Evolutionary conservation across 1,140 invertebrate genomes (phyloP), one percentile per base, ranked within the genome.

Genomic region (Caerostris extrusa): DNA sequence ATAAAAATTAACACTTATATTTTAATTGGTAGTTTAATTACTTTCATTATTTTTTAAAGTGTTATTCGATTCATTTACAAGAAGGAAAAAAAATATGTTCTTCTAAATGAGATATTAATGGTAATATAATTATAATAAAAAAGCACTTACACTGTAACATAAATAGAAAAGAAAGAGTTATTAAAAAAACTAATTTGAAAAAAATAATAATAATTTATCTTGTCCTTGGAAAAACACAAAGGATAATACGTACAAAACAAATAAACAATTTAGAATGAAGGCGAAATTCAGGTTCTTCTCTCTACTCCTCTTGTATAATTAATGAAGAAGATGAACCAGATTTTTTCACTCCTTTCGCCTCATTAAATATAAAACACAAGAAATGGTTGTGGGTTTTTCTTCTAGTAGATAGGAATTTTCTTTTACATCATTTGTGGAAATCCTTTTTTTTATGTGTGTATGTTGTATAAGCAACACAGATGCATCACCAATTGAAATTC

Each of bases 161-260:
- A 53, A 57, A 61, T 57, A 87, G 12, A 61, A 87, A 64, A 7
- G 34, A 61, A 50, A 17, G n/a, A 56, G 57, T 56, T 56, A 85
- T 57, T 57, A 19, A 85, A 57, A n/a, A 57, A 55, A 53, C 12
- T 2, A 8, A 19, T 3, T 71, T 71, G 0, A 34, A 34, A 69
- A 34, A 34, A 34, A 34, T 34, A 34, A 34, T 34, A 50, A 12
- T 77, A 7, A 50, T 53, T 14, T 5, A 50, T 12, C 6, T 19
- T 77, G 71, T 34, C 71, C 71, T 53, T 77, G 71, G 71, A 77
- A 77, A 77, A 77, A 77, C 71, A 77, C 71, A 77, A 77, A 77
- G 71, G 50, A 77, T 77, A 53, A 77, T 77, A 77, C 50, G 50
- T 14, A 34, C 7, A 77, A 50, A 77, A 77, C 71, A 77, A 77